These are phyloP conservation scores for Drosophila borborema DNA, from an alignment of 2,888 invertebrate species.

Conservation along the genomic window DNA sequence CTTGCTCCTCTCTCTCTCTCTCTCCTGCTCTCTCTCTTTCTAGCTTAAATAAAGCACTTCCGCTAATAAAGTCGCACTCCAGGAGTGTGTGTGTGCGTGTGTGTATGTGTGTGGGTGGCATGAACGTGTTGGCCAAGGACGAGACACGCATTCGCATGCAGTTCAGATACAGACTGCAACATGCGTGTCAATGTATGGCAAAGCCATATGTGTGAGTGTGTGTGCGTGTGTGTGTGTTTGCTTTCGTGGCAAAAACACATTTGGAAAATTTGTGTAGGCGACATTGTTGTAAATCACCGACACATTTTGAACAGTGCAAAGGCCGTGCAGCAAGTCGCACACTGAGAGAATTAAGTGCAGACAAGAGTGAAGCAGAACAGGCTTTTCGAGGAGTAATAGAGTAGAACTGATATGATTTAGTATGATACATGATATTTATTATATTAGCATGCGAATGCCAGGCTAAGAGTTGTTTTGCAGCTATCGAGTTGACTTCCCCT, in stretches of 20 bases:
- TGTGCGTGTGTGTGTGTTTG: constrained; percentile 39
- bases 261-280: constrained; percentile 77
- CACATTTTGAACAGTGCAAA: constrained; percentile 65
- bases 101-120: constrained; percentile 28
- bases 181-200: constrained; percentile 68
- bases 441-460: not conserved
- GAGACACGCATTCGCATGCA: constrained; percentile 55
- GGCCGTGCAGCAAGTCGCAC: constrained; percentile 42
- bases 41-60: constrained; percentile 81
- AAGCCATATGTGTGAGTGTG: constrained; percentile 9
- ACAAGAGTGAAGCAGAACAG: not conserved
- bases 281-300: constrained; percentile 79
- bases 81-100: constrained; percentile 22
- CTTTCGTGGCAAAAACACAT: constrained; percentile 79
- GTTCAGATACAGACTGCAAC: constrained; percentile 67
- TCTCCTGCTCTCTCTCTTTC: constrained; percentile 38
- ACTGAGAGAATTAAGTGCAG: constrained; percentile 43
- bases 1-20: constrained; percentile 32
- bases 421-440: not conserved
- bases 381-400: not conserved
- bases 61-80: constrained; percentile 80
- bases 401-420: not conserved
- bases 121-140: constrained; percentile 44
- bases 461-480: too few relatives aligned
- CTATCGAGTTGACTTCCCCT: not conserved